Evolutionary conservation across 2,888 invertebrate genomes (phyloP).

Genomic region (Eupithecia vulgata): DNA sequence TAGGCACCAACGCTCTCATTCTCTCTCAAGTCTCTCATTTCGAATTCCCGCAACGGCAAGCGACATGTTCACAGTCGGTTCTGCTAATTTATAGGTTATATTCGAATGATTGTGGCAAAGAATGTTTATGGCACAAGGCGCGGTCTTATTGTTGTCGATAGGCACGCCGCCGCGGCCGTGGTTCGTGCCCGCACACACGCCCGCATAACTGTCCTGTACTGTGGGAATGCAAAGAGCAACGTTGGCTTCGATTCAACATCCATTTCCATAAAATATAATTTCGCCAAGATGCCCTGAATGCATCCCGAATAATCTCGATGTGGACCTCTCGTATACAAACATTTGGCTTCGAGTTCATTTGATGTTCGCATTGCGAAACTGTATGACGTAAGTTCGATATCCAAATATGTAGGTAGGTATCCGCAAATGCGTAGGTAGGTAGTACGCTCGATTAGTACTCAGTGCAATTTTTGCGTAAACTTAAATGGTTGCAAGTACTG

Average conservation of each 20-base stretch:
- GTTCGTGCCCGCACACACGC: slow-evolving; percentile 67
- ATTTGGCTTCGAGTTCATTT: slow-evolving; percentile 48
- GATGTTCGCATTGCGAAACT: slow-evolving; percentile 57
- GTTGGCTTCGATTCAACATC: slow-evolving; percentile 77
- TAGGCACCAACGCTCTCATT: slow-evolving; percentile 32
- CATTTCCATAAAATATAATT: slow-evolving; percentile 81
- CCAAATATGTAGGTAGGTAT: slow-evolving; percentile 26
- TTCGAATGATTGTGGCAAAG: slow-evolving; percentile 80
- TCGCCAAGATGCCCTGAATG: slow-evolving; percentile 64
- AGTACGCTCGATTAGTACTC: slow-evolving; percentile 51
- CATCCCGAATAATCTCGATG: slow-evolving; percentile 66
- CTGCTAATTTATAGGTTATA: slow-evolving; percentile 81
- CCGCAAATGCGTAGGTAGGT: slow-evolving; percentile 20
- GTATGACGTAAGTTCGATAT: slow-evolving; percentile 52
- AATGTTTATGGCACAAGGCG: slow-evolving; percentile 80
- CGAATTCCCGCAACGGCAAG: slow-evolving; percentile 65
- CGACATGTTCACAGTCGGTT: slow-evolving; percentile 68
- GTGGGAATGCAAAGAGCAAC: slow-evolving; percentile 69
- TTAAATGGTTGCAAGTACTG: slow-evolving; percentile 57
- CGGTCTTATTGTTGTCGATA: slow-evolving; percentile 80
- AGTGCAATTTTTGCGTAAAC: slow-evolving; percentile 58
- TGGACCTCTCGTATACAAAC: slow-evolving; percentile 55
- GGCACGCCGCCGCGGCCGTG: slow-evolving; percentile 60
- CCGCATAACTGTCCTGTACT: slow-evolving; percentile 72
- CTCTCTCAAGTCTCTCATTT: slow-evolving; percentile 57